Evolutionary conservation across 2,888 invertebrate genomes (phyloP).

Genomic region (Xanthia icteritia): DNA sequence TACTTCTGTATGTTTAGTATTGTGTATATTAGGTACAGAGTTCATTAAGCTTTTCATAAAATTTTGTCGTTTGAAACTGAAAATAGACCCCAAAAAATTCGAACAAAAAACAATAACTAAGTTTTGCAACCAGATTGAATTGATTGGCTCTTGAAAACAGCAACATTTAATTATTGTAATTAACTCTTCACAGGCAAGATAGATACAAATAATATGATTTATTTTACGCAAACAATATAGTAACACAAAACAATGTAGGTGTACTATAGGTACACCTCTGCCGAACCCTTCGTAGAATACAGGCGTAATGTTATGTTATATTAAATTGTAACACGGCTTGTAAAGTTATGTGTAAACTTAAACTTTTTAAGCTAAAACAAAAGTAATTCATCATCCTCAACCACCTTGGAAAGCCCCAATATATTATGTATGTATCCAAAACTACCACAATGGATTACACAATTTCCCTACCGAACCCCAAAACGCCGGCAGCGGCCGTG

Average conservation of each 20-base stretch:
- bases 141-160: not conserved
- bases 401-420: conserved; percentile 37
- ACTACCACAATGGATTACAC: conserved; percentile 59
- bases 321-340: not conserved
- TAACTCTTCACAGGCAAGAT: not conserved
- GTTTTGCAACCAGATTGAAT: not conserved
- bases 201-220: not conserved
- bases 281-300: not conserved
- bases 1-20: not conserved
- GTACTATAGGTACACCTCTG: not conserved
- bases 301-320: too few species aligned
- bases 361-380: conserved; percentile 36
- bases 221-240: not conserved
- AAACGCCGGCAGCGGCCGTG: conserved; percentile 63
- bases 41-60: not conserved
- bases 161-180: not conserved
- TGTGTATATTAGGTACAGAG: not conserved
- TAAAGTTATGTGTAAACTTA: not conserved
- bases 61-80: not conserved
- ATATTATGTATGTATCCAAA: conserved; percentile 55
- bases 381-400: conserved; percentile 44
- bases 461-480: conserved; percentile 61
- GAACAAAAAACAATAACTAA: not conserved
- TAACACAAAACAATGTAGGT: too few species aligned
- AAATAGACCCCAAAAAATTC: not conserved